phyloP scores from a whole-genome alignment of 2,113 vertebrate species.

The Hirundichthys speculiger region DNA sequence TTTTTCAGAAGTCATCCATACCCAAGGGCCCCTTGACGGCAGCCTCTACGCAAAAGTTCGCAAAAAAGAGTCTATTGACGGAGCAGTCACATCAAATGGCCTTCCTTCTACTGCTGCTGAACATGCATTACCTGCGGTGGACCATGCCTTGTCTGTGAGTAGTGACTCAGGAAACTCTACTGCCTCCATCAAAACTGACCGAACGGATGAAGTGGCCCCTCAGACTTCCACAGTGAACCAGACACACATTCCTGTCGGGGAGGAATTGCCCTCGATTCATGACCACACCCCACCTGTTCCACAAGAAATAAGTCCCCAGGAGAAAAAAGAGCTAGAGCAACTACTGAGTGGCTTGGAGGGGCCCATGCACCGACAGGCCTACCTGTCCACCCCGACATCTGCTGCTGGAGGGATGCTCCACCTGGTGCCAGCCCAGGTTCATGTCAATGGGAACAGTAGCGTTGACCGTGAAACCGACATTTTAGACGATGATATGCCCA shows the following conservation, averaged over 20 bases:
- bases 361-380: conserved; percentile 84
- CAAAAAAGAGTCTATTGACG: conserved; percentile 92
- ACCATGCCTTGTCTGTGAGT: conserved; percentile 96
- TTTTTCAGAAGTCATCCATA: conserved; percentile 90
- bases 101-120: conserved; percentile 73
- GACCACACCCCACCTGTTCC: conserved; percentile 54
- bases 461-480: conserved; percentile 95
- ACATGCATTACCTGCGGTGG: conserved; percentile 79
- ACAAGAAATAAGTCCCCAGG: conserved; percentile 88
- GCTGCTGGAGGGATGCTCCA: conserved; percentile 80
- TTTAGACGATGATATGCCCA: conserved; percentile 94
- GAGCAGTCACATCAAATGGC: conserved; percentile 80
- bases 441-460: conserved; percentile 88
- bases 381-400: conserved; percentile 60
- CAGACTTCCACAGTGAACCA: conserved; percentile 71
- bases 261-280: conserved; percentile 28
- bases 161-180: conserved; percentile 98
- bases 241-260: conserved; percentile 42
- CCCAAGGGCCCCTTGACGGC: conserved; percentile 94
- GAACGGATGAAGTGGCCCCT: conserved; percentile 87
- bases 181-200: conserved; percentile 95
- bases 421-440: conserved; percentile 93
- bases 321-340: conserved; percentile 93
- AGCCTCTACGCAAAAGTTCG: conserved; percentile 98
- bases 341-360: conserved; percentile 90